Evolutionary conservation across 2,888 invertebrate genomes (phyloP).

Genomic region (Tachina lurida): DNA sequence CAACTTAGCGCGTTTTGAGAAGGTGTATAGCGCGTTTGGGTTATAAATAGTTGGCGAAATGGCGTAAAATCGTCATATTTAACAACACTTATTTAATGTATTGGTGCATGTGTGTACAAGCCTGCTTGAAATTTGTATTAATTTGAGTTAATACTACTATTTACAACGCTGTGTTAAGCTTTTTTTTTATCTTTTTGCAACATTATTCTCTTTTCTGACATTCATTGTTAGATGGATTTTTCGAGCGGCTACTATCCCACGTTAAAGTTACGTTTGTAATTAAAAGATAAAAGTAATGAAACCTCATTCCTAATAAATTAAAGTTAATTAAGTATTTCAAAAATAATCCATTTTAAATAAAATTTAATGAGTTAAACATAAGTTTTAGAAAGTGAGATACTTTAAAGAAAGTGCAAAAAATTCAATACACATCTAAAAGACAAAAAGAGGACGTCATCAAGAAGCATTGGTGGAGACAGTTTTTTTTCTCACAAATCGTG

Average conservation of each 20-base stretch:
- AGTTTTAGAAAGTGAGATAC: constrained; percentile 12
- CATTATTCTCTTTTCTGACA: constrained; percentile 55
- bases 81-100: no score
- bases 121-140: no score
- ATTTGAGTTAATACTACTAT: neutral
- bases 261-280: constrained; percentile 54
- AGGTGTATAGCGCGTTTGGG: no score
- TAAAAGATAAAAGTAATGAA: constrained; percentile 51
- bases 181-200: constrained; percentile 22
- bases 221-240: constrained; percentile 66
- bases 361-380: constrained; percentile 14
- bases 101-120: no score
- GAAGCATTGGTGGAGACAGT: constrained; percentile 55
- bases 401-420: constrained; percentile 17
- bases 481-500: constrained; percentile 46
- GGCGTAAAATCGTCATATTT: no score
- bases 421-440: constrained; percentile 38
- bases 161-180: neutral
- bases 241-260: constrained; percentile 64
- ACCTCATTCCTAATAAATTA: constrained; percentile 51
- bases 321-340: constrained; percentile 34
- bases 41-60: no score
- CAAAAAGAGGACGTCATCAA: constrained; percentile 68
- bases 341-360: neutral
- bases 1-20: no score